Conservation (phyloP, 2,113 vertebrate genomes). For the mouse (Mus musculus) region DNA sequence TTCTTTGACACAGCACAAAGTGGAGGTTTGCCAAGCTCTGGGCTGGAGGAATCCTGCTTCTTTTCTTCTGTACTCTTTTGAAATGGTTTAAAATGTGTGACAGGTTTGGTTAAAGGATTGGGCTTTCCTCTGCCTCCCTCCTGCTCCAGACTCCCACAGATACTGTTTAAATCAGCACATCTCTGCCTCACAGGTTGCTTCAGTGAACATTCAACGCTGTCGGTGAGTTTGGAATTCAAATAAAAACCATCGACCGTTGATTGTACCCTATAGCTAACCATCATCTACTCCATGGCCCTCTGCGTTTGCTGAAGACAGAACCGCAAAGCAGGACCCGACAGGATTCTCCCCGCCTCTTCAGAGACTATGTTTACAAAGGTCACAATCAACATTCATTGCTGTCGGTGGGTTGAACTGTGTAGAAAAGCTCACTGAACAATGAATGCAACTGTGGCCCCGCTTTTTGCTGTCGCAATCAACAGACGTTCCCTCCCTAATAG, state of each 20-base stretch:
- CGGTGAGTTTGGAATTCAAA: constrained; percentile 98
- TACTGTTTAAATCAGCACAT: constrained; percentile 72
- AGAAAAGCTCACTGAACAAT: constrained; percentile 99
- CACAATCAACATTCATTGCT: constrained; percentile 99
- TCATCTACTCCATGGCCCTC: constrained; percentile 81
- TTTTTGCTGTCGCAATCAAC: constrained; percentile 82
- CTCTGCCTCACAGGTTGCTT: constrained; percentile 88
- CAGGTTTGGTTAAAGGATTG: constrained; percentile 32
- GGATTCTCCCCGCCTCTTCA: constrained; percentile 44
- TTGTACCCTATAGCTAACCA: constrained; percentile 97
- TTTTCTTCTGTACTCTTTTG: background rate
- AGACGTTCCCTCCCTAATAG: constrained; percentile 58
- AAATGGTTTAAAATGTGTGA: constrained; percentile 61
- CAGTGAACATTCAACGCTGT: constrained; percentile 99
- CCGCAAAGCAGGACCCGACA: constrained; percentile 59
- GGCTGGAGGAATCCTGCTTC: background rate
- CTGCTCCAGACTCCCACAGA: constrained; percentile 75
- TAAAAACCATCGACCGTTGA: constrained; percentile 99
- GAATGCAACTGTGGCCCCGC: constrained; percentile 99
- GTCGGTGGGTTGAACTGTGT: constrained; percentile 99
- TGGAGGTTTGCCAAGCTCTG: constrained; percentile 48
- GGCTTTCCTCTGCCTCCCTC: constrained; percentile 28
- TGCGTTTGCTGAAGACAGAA: constrained; percentile 80
- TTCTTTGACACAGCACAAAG: constrained; percentile 55
- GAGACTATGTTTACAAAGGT: constrained; percentile 89